A percentile compares a stretch with the other conserved stretches of the same genome.
Evolutionary conservation across 2,888 invertebrate species (phyloP).

Genomic region (Ennomos erosarius): DNA sequence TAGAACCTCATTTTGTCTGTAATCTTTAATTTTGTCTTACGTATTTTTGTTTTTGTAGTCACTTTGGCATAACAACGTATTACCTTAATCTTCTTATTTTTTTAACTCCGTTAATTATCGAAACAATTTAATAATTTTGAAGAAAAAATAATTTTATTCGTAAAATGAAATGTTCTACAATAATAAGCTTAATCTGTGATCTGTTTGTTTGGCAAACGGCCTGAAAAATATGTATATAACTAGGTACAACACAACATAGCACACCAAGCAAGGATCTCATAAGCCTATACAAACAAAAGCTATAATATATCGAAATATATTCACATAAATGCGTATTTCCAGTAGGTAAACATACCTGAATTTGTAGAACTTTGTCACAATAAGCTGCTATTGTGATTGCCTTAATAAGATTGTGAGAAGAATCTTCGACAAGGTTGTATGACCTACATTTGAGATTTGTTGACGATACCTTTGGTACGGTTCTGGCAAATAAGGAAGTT

Average conservation of each 20-base stretch:
- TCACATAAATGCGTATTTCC: conserved; percentile 6
- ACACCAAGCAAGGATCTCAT: conserved; percentile 17
- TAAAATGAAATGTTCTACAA: conserved; percentile 8
- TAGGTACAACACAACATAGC: conserved; percentile 1
- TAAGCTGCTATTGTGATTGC: background rate
- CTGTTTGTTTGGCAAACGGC: conserved; percentile 22
- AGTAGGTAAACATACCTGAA: conserved; percentile 2
- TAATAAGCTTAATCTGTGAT: conserved; percentile 24
- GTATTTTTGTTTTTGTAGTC: too few relatives aligned
- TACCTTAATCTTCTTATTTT: too few relatives aligned
- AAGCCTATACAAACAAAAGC: conserved; percentile 19
- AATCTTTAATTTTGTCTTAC: too few relatives aligned
- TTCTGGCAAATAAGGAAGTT: too few relatives aligned
- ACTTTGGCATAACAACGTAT: too few relatives aligned
- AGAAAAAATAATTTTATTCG: conserved; percentile 5
- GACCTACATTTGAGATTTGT: too few relatives aligned
- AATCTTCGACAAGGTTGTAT: background rate
- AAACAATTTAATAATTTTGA: too few relatives aligned
- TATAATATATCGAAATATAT: conserved; percentile 8
- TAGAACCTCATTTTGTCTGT: too few relatives aligned
- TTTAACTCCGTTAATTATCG: too few relatives aligned
- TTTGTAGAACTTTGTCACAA: conserved; percentile 6
- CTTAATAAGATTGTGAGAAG: background rate
- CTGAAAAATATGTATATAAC: conserved; percentile 10
- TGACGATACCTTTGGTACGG: too few relatives aligned